A percentile compares a stretch with the other conserved stretches of the same genome.
Conservation (phyloP, 2,888 invertebrate species). For the Napeogenes inachia region DNA sequence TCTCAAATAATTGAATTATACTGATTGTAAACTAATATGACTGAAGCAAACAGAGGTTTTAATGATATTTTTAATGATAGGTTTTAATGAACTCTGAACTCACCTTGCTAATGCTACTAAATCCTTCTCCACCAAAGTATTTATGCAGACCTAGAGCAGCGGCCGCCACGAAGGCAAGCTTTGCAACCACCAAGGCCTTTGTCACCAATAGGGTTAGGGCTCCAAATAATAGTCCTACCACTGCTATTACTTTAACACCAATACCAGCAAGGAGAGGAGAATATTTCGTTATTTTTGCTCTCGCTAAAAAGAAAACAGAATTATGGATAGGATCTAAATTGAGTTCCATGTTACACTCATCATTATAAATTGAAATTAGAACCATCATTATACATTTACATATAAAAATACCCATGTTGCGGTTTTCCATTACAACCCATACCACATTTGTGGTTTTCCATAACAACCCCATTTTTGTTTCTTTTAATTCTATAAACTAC, state of each 20-base stretch:
- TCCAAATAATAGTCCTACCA: slow-evolving; percentile 83
- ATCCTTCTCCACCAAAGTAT: slow-evolving; percentile 76
- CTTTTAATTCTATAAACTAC: no score
- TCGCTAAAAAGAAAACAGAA: slow-evolving; percentile 67
- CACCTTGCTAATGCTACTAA: slow-evolving; percentile 65
- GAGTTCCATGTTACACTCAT: not conserved
- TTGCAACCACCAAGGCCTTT: slow-evolving; percentile 87
- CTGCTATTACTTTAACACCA: slow-evolving; percentile 83
- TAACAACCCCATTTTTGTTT: no score
- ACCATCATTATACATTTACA: no score
- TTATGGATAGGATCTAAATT: not conserved
- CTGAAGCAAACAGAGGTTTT: no score
- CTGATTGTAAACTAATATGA: no score
- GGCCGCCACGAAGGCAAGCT: slow-evolving; percentile 86
- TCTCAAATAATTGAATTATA: no score
- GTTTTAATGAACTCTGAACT: not conserved
- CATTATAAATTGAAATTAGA: no score
- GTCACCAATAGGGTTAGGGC: slow-evolving; percentile 84
- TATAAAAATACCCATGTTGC: no score
- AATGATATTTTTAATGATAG: no score
- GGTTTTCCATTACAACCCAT: no score
- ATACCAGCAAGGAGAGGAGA: slow-evolving; percentile 82
- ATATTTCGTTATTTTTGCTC: slow-evolving; percentile 86
- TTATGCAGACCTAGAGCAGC: slow-evolving; percentile 83
- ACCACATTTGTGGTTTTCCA: no score